Percentiles rank a stretch among this genome's conserved stretches.
These are phyloP conservation scores for Thryonomys swinderianus DNA, from an alignment of 2,113 vertebrate genomes.

Conservation along the genomic window DNA sequence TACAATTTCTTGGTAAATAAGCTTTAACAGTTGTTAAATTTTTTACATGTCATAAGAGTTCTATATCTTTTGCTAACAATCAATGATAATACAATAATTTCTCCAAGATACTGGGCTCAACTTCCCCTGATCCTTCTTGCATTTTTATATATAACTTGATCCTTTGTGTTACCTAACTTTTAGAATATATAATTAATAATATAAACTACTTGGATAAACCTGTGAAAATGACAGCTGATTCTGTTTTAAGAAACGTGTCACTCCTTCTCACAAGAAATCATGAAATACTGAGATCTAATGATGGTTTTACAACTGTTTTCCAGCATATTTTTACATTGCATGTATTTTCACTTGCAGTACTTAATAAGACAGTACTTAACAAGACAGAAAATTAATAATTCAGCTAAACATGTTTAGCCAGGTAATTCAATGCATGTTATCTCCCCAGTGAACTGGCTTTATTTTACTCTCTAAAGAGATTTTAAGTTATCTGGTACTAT, in stretches of 20 bases:
- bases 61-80: conserved; percentile 51
- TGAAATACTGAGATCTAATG: conserved; percentile 63
- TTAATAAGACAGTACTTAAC: conserved; percentile 87
- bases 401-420: conserved; percentile 93
- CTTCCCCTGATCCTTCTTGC: conserved; percentile 43
- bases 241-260: conserved; percentile 65
- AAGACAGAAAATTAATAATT: conserved; percentile 94
- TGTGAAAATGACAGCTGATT: conserved; percentile 71
- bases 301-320: conserved; percentile 80
- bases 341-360: conserved; percentile 90
- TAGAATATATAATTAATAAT: conserved; percentile 56
- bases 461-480: conserved; percentile 82
- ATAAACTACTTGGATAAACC: conserved; percentile 72
- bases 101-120: conserved; percentile 43
- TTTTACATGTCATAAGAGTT: not conserved
- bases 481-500: conserved; percentile 86
- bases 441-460: conserved; percentile 82
- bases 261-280: conserved; percentile 70
- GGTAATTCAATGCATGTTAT: conserved; percentile 93
- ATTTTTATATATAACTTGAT: conserved; percentile 72
- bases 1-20: not conserved
- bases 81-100: conserved; percentile 50
- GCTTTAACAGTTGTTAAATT: not conserved
- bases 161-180: conserved; percentile 67
- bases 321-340: conserved; percentile 86